Evolutionary conservation across 2,797 vertebrate genomes (phyloP).

Genomic region (Anabacerthia variegaticeps): DNA sequence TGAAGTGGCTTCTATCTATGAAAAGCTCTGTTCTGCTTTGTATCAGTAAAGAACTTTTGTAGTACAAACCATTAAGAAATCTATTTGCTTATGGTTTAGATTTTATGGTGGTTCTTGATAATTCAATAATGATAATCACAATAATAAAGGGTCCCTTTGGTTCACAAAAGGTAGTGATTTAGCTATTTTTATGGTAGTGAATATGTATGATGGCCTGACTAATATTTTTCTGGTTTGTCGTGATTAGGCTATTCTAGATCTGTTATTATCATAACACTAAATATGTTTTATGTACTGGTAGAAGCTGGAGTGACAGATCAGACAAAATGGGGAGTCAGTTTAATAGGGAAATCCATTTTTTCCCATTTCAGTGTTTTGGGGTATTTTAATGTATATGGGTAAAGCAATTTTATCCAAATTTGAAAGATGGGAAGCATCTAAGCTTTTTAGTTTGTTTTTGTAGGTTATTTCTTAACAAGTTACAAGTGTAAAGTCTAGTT

Average conservation of each 20-base stretch:
- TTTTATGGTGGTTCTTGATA: slow-evolving; percentile 31
- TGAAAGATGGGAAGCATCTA: not conserved
- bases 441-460: not conserved
- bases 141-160: not conserved
- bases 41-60: not conserved
- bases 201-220: not conserved
- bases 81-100: not conserved
- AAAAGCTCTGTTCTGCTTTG: not conserved
- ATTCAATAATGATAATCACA: slow-evolving; percentile 18
- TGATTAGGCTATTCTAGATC: not conserved
- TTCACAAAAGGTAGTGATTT: not conserved
- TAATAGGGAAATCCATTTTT: not conserved
- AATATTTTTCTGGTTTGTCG: not conserved
- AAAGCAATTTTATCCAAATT: not conserved
- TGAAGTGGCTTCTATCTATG: not conserved
- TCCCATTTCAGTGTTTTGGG: not conserved
- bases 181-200: not conserved
- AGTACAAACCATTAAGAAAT: not conserved
- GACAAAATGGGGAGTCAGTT: not conserved
- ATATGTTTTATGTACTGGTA: not conserved
- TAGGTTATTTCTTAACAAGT: not conserved
- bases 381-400: not conserved
- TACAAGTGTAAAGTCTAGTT: not conserved
- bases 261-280: not conserved
- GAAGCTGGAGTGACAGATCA: not conserved